A percentile compares a stretch with the other conserved stretches of the same genome.
Evolutionary conservation across 2,113 vertebrate species (phyloP).

Genomic region (Stigmatopora argus): DNA sequence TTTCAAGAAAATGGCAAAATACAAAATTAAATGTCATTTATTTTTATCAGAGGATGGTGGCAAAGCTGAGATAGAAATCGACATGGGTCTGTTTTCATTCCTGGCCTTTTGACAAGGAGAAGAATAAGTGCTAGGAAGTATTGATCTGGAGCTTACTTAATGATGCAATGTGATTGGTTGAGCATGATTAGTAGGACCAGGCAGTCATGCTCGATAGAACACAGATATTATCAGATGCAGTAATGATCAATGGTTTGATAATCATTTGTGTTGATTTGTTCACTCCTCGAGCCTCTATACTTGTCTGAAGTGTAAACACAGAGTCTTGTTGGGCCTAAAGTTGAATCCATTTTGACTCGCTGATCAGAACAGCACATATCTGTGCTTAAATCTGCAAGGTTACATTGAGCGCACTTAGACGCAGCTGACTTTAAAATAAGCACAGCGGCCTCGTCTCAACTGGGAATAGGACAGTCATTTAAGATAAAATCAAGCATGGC

Average conservation of each 20-base stretch:
- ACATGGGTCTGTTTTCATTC: constrained; percentile 54
- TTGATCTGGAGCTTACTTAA: constrained; percentile 55
- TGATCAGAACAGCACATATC: constrained; percentile 3
- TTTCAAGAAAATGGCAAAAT: constrained; percentile 38
- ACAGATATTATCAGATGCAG: constrained; percentile 45
- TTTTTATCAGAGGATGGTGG: constrained; percentile 27
- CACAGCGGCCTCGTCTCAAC: constrained; percentile 1
- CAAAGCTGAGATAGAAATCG: constrained; percentile 45
- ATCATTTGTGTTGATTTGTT: constrained; percentile 26
- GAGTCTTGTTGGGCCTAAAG: constrained; percentile 2
- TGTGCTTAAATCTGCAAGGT: background rate
- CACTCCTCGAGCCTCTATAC: background rate
- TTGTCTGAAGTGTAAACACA: constrained; percentile 18
- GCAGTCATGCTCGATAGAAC: constrained; percentile 45
- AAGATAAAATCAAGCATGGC: constrained; percentile 28
- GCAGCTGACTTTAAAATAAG: constrained; percentile 7
- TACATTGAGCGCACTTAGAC: constrained; percentile 14
- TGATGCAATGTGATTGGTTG: constrained; percentile 39
- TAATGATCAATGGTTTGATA: constrained; percentile 36
- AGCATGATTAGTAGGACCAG: constrained; percentile 32
- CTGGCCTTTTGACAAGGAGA: constrained; percentile 48
- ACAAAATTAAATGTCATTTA: constrained; percentile 34
- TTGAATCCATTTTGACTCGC: constrained; percentile 15
- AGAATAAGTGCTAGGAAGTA: constrained; percentile 53
- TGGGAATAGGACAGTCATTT: constrained; percentile 21